Conservation (phyloP, 2,113 vertebrate species). For the Atherinomorus stipes region DNA sequence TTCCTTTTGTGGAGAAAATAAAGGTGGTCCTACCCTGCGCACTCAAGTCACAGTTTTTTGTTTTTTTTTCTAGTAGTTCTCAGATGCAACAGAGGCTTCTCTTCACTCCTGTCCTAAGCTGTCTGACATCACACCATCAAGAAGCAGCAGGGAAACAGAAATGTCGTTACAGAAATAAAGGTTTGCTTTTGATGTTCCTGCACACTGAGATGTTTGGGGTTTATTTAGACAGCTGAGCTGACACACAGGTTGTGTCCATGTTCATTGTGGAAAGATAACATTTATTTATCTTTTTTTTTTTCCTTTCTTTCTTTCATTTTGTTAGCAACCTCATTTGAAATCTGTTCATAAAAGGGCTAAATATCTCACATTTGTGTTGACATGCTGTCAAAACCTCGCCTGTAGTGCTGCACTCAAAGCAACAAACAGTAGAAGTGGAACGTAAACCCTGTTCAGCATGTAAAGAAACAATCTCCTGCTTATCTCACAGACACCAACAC, state of each 20-base stretch:
- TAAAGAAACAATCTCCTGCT: slow-evolving; percentile 38
- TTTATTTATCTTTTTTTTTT: slow-evolving; percentile 10
- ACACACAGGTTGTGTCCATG: slow-evolving; percentile 4
- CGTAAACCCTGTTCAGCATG: slow-evolving; percentile 46
- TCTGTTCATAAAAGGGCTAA: not conserved
- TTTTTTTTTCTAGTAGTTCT: slow-evolving; percentile 20
- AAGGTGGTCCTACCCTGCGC: slow-evolving; percentile 15
- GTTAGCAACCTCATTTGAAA: not conserved
- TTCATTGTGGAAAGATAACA: not conserved
- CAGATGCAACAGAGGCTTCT: slow-evolving; percentile 25
- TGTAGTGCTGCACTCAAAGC: slow-evolving; percentile 37
- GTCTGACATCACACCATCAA: slow-evolving; percentile 23
- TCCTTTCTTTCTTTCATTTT: not conserved
- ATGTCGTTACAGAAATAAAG: slow-evolving; percentile 17
- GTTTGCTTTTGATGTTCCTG: slow-evolving; percentile 7
- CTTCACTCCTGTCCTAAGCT: slow-evolving; percentile 28
- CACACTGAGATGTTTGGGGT: not conserved
- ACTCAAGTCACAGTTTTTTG: slow-evolving; percentile 16
- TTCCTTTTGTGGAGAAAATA: slow-evolving; percentile 15
- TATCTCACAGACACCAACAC: not conserved
- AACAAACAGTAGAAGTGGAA: slow-evolving; percentile 33
- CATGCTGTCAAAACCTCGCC: not conserved
- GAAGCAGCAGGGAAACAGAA: not conserved
- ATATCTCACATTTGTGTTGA: slow-evolving; percentile 24
- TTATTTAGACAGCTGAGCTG: slow-evolving; percentile 6